Evolutionary conservation across 2,113 vertebrate genomes (phyloP), one percentile per base, ranked within the genome.

Genomic region (Cepphus grylle): DNA sequence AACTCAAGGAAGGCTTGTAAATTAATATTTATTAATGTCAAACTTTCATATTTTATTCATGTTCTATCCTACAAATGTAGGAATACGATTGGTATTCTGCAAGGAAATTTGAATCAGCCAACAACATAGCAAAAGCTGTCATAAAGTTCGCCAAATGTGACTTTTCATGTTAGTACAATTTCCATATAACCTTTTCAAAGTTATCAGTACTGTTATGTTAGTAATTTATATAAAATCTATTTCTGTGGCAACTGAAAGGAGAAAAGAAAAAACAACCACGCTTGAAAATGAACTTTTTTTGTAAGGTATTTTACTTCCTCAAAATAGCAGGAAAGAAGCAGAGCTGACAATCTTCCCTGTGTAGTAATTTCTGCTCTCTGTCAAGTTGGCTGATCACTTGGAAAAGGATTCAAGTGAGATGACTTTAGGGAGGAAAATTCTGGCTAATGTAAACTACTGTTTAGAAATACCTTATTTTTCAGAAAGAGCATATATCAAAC

Each of bases 141-240:
- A 93, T 55, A 52, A 90, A 92, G 52, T 90, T 96, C 2, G 2
- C 80, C 85, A 88, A 81, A 94, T 92, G 32, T 70, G 81, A 56
- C 53, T 96, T 76, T 43, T 93, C 82, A 96, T 88, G 79, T 78
- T 92, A 74, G 63, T 36, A 73, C 55, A 74, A 97, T 90, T 93
- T 97, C 86, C 90, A 94, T 88, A 86, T 90, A 95, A 92, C 90
- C 95, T 95, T 96, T 96, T 94, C 94, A 93, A 74, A 88, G 78
- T 95, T 95, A 96, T 93, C 90, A 74, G 81, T 72, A 40, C 49
- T 88, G 40, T 83, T 96, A 58, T 55, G 47, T 66, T 78, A 74
- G 67, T 74, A 90, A 90, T 95, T 95, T 86, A 81, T 94, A 86
- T 67, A 56, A 80, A 82, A 81, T 88, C 59, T 94, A 59, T 93